Conservation (phyloP, 2,113 vertebrate genomes). For the Otolemur garnettii region DNA sequence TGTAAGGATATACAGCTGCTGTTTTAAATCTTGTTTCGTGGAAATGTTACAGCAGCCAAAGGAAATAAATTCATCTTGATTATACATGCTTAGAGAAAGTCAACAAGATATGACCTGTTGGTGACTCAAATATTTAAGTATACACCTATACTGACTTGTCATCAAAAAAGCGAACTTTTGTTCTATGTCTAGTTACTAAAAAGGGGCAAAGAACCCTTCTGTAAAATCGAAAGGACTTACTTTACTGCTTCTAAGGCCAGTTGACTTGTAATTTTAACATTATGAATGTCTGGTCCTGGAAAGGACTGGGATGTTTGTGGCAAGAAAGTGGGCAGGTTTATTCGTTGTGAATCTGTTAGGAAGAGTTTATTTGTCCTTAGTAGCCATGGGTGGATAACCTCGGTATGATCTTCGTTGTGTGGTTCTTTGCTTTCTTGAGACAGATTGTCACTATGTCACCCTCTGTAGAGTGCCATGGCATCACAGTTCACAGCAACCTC, state of each 20-base stretch:
- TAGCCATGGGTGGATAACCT: background rate
- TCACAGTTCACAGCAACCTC: too few relatives aligned
- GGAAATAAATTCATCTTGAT: background rate
- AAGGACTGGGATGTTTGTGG: background rate
- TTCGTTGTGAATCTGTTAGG: background rate
- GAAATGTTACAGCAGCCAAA: background rate
- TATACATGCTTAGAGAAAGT: background rate
- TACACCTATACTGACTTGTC: background rate
- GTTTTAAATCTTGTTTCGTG: background rate
- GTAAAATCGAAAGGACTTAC: background rate
- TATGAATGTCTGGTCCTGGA: background rate
- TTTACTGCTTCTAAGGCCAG: background rate
- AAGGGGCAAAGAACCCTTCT: background rate
- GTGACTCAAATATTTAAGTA: background rate
- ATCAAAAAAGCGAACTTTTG: background rate
- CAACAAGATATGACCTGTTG: background rate
- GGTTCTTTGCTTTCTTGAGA: background rate
- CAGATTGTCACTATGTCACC: too few relatives aligned
- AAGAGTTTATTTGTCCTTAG: background rate
- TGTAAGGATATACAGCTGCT: background rate
- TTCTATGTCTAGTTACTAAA: background rate
- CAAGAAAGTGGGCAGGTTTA: background rate
- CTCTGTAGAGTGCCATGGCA: too few relatives aligned
- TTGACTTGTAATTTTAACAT: background rate
- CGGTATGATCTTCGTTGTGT: fast-evolving